Evolutionary conservation across 2,113 vertebrate species (phyloP), one percentile per base, ranked within the genome.

Genomic region (Charina bottae): DNA sequence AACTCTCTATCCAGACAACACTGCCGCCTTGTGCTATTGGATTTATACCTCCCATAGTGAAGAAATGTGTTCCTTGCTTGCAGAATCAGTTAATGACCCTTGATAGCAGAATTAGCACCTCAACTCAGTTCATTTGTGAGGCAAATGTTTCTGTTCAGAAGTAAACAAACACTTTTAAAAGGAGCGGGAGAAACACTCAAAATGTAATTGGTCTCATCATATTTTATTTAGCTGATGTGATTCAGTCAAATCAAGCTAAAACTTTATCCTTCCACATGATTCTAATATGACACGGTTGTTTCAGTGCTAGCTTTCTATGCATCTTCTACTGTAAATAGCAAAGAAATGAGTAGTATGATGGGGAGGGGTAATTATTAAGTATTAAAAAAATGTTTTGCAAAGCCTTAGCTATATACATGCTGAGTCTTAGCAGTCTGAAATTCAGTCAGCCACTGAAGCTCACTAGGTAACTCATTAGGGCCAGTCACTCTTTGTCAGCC

Each of bases 261-360:
- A 42, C 85, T 78, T 78, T 60, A 85, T 62, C 85, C 68, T 84
- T 89, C 49, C 83, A 62, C 84, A 9, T 23, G 21, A 24, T 42
- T 87, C 12, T 85, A 93, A 78, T 28, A 72, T 88, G 46, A 19
- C 93, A 86, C 12, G 87, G 94, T 92, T 90, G 13, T 72, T 68
- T 33, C 90, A 85, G 5, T 90, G 7, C 12, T 88, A 88, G 28
- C 60, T 94, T 86, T 54, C 89, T 93, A 90, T 89, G n/a, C 49
- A 91, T 93, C 88, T 94, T 78, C 59, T 93, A 93, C 93, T 94
- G 28, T 89, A 94, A 94, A 28, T 84, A 58, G 9, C 89, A n/a
- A 59, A 86, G 90, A 92, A 23, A 7, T 85, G 5, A 93, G 64
- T 24, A 19, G 42, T n/a, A 83, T 94, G 94, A 90, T 94, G 85